phyloP scores from a whole-genome alignment of 2,113 vertebrate species.

The Campylomormyrus numenius region DNA sequence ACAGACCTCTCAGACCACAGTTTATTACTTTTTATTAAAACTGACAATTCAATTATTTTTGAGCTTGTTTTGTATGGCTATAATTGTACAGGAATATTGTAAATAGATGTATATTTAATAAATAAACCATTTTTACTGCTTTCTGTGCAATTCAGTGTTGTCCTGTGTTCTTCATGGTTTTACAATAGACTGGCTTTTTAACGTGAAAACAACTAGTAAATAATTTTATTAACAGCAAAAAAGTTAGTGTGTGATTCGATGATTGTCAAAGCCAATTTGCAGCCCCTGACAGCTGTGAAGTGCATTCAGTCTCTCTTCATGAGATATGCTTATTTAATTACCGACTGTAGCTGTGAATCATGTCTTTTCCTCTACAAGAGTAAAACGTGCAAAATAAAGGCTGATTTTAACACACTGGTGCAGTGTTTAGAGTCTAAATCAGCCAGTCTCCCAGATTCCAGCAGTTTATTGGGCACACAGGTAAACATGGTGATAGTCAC shows the following conservation, averaged over 20 bases:
- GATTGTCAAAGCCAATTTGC: not conserved
- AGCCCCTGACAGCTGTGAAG: not conserved
- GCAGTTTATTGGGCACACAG: not conserved
- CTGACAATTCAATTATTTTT: constrained; percentile 28
- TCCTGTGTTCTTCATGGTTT: constrained; percentile 18
- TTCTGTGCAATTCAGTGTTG: constrained; percentile 59
- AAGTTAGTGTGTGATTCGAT: not conserved
- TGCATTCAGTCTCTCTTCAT: not conserved
- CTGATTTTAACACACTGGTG: not conserved
- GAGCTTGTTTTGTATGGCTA: constrained; percentile 70
- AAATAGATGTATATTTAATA: constrained; percentile 83
- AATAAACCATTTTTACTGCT: constrained; percentile 72
- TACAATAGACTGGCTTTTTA: not conserved
- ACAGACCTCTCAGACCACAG: constrained; percentile 12
- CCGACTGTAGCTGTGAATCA: not conserved
- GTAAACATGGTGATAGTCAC: not conserved
- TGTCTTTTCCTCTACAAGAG: not conserved
- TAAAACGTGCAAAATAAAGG: not conserved
- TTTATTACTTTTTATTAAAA: constrained; percentile 63
- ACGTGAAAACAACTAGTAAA: not conserved
- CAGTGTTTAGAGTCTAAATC: not conserved
- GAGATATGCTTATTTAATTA: not conserved
- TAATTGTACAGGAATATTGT: constrained; percentile 72
- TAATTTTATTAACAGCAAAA: not conserved
- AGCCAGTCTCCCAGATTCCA: not conserved